A percentile compares a stretch with the other conserved stretches of the same genome.
Conservation (phyloP, 30 jellyfish, hydroid and myxozoan genomes). For the Haliclystus octoradiatus region DNA sequence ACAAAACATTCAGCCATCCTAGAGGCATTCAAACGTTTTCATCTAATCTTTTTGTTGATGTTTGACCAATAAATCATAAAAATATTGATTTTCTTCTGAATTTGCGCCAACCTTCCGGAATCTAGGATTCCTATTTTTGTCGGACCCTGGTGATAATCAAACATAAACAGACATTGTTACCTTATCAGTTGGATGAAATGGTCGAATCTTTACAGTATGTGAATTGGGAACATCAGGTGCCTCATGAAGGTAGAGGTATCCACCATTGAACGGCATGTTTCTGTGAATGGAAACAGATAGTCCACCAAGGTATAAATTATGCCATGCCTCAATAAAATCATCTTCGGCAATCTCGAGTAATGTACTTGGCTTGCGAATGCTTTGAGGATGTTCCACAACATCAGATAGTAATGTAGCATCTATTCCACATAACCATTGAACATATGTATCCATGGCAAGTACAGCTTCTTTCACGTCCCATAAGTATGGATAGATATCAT, state of each 20-base stretch:
- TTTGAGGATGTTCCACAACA: conserved; percentile 12
- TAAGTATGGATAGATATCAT: conserved; percentile 82
- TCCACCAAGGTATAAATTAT: conserved; percentile 76
- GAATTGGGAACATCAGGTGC: conserved; percentile 90
- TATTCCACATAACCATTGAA: conserved; percentile 70
- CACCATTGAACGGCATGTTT: conserved; percentile 86
- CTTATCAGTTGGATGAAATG: conserved; percentile 67
- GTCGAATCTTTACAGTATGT: conserved; percentile 45
- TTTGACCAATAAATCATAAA: too few relatives aligned
- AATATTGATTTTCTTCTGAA: too few relatives aligned
- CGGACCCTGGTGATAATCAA: too few relatives aligned
- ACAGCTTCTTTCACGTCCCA: conserved; percentile 97
- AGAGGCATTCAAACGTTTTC: too few relatives aligned
- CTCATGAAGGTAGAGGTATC: conserved; percentile 54
- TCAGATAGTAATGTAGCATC: too few relatives aligned
- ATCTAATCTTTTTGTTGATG: too few relatives aligned
- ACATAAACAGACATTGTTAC: conserved; percentile 9
- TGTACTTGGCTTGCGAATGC: neutral
- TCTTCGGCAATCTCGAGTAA: conserved; percentile 15
- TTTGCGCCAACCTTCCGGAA: too few relatives aligned
- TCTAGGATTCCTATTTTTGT: too few relatives aligned
- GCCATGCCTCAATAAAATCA: conserved; percentile 95
- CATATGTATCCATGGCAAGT: conserved; percentile 61
- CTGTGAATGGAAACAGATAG: conserved; percentile 64
- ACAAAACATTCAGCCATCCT: too few relatives aligned